Evolutionary conservation across 64 coral and sea anemone species (phyloP).

Genomic region (Trachythela sp.): DNA sequence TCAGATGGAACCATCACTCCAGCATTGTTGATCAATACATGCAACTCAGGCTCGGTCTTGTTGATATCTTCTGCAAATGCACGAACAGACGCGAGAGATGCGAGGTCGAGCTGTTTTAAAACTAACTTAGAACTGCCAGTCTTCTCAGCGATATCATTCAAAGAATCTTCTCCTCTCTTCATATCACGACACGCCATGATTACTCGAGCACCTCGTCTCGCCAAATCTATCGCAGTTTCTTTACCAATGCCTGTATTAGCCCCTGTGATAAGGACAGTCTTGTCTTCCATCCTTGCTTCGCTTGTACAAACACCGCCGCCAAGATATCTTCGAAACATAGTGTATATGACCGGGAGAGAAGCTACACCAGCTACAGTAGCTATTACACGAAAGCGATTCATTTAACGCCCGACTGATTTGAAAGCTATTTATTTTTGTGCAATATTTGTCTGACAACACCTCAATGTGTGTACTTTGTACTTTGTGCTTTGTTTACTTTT

Average conservation of each 20-base stretch:
- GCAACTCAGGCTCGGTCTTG: background rate
- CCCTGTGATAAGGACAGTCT: constrained; percentile 29
- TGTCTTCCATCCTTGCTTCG: constrained; percentile 4
- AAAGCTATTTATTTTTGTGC: background rate
- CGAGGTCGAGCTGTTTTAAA: constrained; percentile 5
- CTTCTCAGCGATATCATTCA: constrained; percentile 16
- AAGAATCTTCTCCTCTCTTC: background rate
- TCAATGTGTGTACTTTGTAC: background rate
- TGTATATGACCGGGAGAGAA: background rate
- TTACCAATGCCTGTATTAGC: constrained; percentile 38
- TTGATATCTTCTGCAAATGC: background rate
- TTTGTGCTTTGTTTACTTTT: background rate
- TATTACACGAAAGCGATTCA: background rate
- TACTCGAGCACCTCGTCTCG: constrained; percentile 15
- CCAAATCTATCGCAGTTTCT: constrained; percentile 25
- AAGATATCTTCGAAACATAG: background rate
- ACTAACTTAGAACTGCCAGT: background rate
- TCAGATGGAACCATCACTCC: background rate
- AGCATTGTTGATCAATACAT: constrained; percentile 23
- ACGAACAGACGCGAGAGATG: background rate
- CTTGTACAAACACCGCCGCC: background rate
- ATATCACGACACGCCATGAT: constrained; percentile 34
- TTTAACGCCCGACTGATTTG: background rate
- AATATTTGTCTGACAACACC: background rate
- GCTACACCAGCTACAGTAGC: background rate